Base-by-base conservation (phyloP, 2,797 vertebrate species). In the Dendrocincla fuliginosa region DNA sequence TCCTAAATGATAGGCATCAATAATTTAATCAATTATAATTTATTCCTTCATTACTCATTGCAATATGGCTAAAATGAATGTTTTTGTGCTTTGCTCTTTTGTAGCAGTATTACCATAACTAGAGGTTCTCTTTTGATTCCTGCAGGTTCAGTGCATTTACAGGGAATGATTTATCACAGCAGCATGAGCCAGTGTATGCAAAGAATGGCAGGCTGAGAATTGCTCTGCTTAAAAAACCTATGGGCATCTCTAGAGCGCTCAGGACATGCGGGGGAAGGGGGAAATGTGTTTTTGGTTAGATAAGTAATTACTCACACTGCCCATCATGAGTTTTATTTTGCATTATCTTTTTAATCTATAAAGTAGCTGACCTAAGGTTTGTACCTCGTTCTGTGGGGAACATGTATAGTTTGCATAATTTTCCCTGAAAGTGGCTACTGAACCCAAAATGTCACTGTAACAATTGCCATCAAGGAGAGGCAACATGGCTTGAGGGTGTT, bases 21-120 rank as follows among this genome's bases (percentile, higher is more conserved):
- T 81, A 95, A 78, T 75, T 87, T 71, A 93, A 87, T 50, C 16
- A 77, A 37, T 56, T 78, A n/a, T 60, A 69, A 81, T 35, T 96
- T 74, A 71, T 85, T 76, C 41, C 30, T 73, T 85, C 19, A 28
- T 83, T 92, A 42, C 25, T 84, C 6, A 17, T 56, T 91, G 39
- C 5, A 11, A 28, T 55, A 7, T n/a, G 50, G 70, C n/a, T 80
- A 46, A 91, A 87, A 95, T 53, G 24, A 80, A 64, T 37, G 11
- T 1, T 23, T 75, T 87, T 65, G 27, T 60, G 23, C 49, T 74
- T 70, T 74, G 16, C 16, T 82, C 20, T 75, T 85, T 81, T 68
- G 16, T 50, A 42, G 27, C 16, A 41, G 19, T 35, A 12, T 44
- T 73, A 41, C n/a, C 3, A 6, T 49, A 49, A 55, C 37, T 42